Evolutionary conservation across 2,888 invertebrate genomes (phyloP), one percentile per base, ranked within the genome.

Genomic region (Eilema caniola): DNA sequence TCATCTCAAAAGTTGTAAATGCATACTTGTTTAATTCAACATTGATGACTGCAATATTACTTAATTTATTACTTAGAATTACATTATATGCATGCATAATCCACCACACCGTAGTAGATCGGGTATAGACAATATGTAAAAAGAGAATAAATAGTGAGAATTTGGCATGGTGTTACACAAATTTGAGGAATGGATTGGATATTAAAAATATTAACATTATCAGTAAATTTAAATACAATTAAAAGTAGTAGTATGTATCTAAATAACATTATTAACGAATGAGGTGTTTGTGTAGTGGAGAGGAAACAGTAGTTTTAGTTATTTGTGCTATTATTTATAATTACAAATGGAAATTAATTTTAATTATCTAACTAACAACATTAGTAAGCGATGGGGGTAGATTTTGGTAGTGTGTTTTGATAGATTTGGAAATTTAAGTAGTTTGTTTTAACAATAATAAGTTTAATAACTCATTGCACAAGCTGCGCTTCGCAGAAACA

Each of bases 61-160:
- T 24, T n/a, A n/a, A n/a, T 57, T 24, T 3, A 57, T 12, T n/a
- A 1, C 0, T 23, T 56, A 0, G 2, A 24, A 25, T 4, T 24
- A n/a, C 12, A 12, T n/a, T 20, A 56, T 12, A 23, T 56, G 56
- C 56, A 65, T n/a, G n/a, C n/a, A n/a, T 65, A 69, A 69, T 71
- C 64, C 68, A 47, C 66, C 71, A 73, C 62, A 70, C 67, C 68
- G 64, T 25, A 37, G 67, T 71, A 69, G 60, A 62, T 62, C 23
- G 11, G 4, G 8, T 14, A n/a, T 0, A 2, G 7, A 25, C 67
- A 60, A 11, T 65, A 23, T 60, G 62, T 56, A 65, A 20, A 5
- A 41, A 41, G 25, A 11, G n/a, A 33, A 7, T 1, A 25, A 16
- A 20, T 66, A 62, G 16, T 67, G 31, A 53, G 53, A 24, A 47